Base-by-base conservation (phyloP, 2,888 invertebrate species). In the Rhagonycha fulva region DNA sequence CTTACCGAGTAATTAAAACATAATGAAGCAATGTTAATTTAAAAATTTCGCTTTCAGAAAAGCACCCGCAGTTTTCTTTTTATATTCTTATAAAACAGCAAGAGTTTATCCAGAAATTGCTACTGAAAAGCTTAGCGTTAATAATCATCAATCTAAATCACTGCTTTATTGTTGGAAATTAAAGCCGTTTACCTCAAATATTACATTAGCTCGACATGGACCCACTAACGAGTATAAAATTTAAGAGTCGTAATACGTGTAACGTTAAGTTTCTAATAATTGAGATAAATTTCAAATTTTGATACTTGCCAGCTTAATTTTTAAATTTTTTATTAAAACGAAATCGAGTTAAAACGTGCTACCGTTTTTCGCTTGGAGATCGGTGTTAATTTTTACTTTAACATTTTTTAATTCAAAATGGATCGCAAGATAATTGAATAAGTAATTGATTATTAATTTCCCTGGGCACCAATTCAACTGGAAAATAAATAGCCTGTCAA, bases 391-490 rank as follows among this genome's bases (percentile, higher is more conserved):
- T 70, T 14, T 23, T 47, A 47, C 47, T 71, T 60, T 61, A 63
- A 67, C 67, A 67, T 60, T 72, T 68, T 71, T 74, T 74, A 74
- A 75, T 77, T 72, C 70, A 61, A 32, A 75, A 68, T 63, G 70
- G 60, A 75, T 78, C 75, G 30, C 68, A 66, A 75, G 76, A 79
- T 81, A 81, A 81, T 80, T 79, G 81, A 79, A 80, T 80, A 80
- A 77, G 79, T 81, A 80, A 81, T 81, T 80, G 81, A 81, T 79
- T 81, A 81, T 81, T 81, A 82, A 82, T 80, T 80, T 79, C 77
- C 79, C 78, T 70, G 74, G 71, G 76, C 61, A 69, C 76, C 72
- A 66, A 30, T 76, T 72, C 70, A 73, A 72, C 68, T 72, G 76
- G 77, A 70, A 79, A 81, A 81, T 81, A 81, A 81, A 81, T 80